These are phyloP conservation scores for Drosophila willistoni DNA, from an alignment of 1,140 invertebrate species.

Conservation along the genomic window DNA sequence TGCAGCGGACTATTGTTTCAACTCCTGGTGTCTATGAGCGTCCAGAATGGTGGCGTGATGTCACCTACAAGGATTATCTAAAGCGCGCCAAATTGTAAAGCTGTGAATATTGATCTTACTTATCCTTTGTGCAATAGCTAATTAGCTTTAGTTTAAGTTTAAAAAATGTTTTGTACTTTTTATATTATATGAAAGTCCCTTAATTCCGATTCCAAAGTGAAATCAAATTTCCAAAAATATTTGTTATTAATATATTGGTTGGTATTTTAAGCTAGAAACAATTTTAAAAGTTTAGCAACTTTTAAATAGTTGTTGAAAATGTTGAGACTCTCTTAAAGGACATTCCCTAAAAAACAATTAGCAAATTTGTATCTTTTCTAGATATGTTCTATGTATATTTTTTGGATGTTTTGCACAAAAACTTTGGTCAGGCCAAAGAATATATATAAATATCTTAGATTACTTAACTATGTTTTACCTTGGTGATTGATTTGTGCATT, in stretches of 20 bases:
- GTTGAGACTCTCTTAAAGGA: background rate
- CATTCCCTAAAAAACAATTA: background rate
- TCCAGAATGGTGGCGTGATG: constrained; percentile 86
- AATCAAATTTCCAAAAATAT: background rate
- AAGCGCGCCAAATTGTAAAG: constrained; percentile 68
- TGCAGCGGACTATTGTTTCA: constrained; percentile 85
- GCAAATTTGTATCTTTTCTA: background rate
- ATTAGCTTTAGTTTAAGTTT: constrained; percentile 14
- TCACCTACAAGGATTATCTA: constrained; percentile 83
- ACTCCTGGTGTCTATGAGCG: constrained; percentile 84
- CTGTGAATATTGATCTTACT: background rate
- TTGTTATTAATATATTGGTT: background rate
- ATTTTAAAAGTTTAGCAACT: background rate
- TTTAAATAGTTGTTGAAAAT: background rate
- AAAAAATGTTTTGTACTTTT: constrained; percentile 2
- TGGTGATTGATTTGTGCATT: constrained; percentile 45
- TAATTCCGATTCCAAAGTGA: background rate
- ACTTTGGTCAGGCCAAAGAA: background rate
- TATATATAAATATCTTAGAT: background rate
- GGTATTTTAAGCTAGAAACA: background rate
- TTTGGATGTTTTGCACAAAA: background rate
- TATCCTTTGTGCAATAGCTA: constrained; percentile 18
- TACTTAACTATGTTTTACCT: constrained; percentile 15
- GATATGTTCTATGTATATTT: constrained; percentile 24
- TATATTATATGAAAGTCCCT: background rate